Conservation (phyloP, 2,797 vertebrate species). For the Oreortyx pictus region DNA sequence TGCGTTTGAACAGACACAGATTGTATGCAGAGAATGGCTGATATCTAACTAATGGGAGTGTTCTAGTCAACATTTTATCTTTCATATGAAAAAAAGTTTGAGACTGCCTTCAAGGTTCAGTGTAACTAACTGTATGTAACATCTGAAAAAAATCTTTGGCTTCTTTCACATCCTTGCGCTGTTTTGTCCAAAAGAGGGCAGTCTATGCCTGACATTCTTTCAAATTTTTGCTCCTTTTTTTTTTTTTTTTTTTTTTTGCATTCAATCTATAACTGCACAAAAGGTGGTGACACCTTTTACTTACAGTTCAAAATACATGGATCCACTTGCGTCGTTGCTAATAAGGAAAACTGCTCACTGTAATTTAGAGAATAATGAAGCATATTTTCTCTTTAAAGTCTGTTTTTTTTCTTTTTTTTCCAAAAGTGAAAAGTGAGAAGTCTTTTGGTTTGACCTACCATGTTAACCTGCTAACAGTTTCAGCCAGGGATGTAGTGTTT, state of each 20-base stretch:
- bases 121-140: not conserved
- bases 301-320: not conserved
- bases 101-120: not conserved
- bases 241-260: rapidly evolving
- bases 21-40: not conserved
- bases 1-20: not conserved
- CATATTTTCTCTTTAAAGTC: not conserved
- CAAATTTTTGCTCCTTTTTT: not conserved
- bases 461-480: not conserved
- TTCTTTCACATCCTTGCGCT: not conserved
- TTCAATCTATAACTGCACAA: not conserved
- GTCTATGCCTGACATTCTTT: conserved; percentile 22
- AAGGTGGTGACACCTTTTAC: not conserved
- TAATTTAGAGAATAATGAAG: not conserved
- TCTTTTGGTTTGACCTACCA: not conserved
- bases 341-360: not conserved
- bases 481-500: not conserved
- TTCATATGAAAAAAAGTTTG: conserved; percentile 32
- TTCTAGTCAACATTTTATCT: conserved; percentile 13
- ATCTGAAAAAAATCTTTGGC: not conserved
- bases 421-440: not conserved
- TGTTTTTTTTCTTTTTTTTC: not conserved
- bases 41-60: not conserved
- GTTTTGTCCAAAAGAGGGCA: conserved; percentile 64
- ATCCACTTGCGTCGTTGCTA: not conserved